Conservation (phyloP, 1,140 invertebrate species). For the Nephotettix cincticeps region DNA sequence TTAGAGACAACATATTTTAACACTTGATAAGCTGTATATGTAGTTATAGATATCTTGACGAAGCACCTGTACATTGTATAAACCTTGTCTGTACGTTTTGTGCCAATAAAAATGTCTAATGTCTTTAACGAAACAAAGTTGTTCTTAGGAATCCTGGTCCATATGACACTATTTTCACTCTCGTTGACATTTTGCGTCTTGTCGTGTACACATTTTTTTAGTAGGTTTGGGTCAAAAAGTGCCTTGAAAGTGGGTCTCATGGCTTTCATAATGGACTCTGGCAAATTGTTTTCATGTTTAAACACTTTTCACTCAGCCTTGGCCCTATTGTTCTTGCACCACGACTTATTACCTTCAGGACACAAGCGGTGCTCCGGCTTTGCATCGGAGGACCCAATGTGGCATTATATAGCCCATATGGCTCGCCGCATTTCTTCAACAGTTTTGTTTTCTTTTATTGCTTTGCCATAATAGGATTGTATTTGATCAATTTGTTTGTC, state of each 20-base stretch:
- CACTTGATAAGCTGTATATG: too few species aligned
- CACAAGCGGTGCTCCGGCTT: slow-evolving; percentile 40
- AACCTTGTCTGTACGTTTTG: too few species aligned
- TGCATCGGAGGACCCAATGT: slow-evolving; percentile 42
- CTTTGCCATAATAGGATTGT: slow-evolving; percentile 33
- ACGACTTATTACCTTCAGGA: slow-evolving; percentile 33
- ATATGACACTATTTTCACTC: slow-evolving; percentile 29
- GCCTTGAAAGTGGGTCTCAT: slow-evolving; percentile 34
- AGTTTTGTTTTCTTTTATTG: slow-evolving; percentile 33
- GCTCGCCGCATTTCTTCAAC: slow-evolving; percentile 44
- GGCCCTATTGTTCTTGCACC: slow-evolving; percentile 38
- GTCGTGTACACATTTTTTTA: slow-evolving; percentile 34
- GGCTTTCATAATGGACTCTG: slow-evolving; percentile 24
- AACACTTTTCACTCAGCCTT: not conserved
- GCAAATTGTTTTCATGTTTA: slow-evolving; percentile 19
- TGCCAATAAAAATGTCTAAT: too few species aligned
- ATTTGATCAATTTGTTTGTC: slow-evolving; percentile 28
- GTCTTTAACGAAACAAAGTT: slow-evolving; percentile 17
- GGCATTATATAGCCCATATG: slow-evolving; percentile 44
- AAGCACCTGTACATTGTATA: too few species aligned
- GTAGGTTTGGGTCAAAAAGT: slow-evolving; percentile 28
- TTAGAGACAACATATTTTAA: too few species aligned
- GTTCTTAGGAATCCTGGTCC: slow-evolving; percentile 30
- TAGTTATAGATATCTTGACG: too few species aligned
- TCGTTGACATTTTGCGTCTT: slow-evolving; percentile 33